These are phyloP conservation scores for Triops longicaudatus DNA, from an alignment of 1,140 invertebrate species.

Conservation along the genomic window DNA sequence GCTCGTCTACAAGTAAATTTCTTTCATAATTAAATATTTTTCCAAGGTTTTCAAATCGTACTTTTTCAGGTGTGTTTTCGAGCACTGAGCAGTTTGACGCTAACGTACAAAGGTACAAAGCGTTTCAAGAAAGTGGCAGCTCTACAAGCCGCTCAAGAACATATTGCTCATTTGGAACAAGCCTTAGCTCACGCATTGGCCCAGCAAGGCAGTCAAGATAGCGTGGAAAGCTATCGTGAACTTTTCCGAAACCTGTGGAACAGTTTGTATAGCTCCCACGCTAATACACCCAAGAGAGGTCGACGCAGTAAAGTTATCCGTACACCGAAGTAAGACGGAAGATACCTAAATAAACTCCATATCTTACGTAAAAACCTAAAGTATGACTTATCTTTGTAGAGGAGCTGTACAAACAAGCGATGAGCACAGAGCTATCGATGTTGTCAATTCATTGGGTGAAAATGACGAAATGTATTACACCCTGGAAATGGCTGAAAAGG, in stretches of 20 bases:
- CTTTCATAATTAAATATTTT: background rate
- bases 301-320: background rate
- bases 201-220: background rate
- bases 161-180: background rate
- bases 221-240: background rate
- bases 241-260: background rate
- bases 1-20: background rate
- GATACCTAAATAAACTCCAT: too few species aligned
- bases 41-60: background rate
- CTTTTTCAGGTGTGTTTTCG: background rate
- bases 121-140: background rate
- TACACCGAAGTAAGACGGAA: background rate
- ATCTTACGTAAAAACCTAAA: too few species aligned
- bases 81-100: background rate
- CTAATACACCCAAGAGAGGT: background rate
- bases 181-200: background rate
- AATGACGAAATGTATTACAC: too few species aligned
- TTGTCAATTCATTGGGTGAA: too few species aligned
- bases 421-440: too few species aligned
- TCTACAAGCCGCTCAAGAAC: background rate
- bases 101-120: background rate
- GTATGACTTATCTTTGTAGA: too few species aligned
- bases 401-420: too few species aligned
- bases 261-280: background rate
- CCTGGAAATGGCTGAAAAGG: too few species aligned